phyloP scores from a whole-genome alignment of 2,888 invertebrate species.

The Nysson spinosus region DNA sequence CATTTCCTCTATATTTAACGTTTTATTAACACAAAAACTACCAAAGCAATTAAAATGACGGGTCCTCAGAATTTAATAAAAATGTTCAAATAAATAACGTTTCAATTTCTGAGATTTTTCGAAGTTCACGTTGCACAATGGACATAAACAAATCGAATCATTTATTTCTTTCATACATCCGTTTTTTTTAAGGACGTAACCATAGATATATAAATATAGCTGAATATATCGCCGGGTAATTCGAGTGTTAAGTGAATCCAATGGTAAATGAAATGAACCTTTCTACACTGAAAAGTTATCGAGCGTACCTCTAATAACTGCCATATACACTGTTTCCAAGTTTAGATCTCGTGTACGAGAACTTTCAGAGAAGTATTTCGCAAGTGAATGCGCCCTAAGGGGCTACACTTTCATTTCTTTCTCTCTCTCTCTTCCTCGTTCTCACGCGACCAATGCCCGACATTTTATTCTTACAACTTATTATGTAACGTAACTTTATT shows the following conservation, averaged over 20 bases:
- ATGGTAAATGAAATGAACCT: conserved; percentile 21
- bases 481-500: conserved; percentile 36
- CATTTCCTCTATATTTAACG: no score
- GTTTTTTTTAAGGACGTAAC: no score
- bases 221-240: background rate
- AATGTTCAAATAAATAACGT: no score
- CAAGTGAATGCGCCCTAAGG: conserved; percentile 24
- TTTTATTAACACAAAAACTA: no score
- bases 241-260: conserved; percentile 1
- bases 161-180: no score
- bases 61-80: no score
- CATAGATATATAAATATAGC: no score
- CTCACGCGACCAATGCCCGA: conserved; percentile 8
- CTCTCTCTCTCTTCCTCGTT: conserved; percentile 16
- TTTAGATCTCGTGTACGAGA: conserved; percentile 18
- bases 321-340: conserved; percentile 16
- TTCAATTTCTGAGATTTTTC: no score
- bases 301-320: conserved; percentile 31
- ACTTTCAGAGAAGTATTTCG: conserved; percentile 24
- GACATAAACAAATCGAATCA: no score
- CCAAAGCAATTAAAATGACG: no score
- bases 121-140: no score
- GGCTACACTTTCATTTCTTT: conserved; percentile 24
- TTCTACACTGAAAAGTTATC: conserved; percentile 15
- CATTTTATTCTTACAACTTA: conserved; percentile 21